Evolutionary conservation across 2,888 invertebrate species (phyloP).

Genomic region (Choreutis nemorana): DNA sequence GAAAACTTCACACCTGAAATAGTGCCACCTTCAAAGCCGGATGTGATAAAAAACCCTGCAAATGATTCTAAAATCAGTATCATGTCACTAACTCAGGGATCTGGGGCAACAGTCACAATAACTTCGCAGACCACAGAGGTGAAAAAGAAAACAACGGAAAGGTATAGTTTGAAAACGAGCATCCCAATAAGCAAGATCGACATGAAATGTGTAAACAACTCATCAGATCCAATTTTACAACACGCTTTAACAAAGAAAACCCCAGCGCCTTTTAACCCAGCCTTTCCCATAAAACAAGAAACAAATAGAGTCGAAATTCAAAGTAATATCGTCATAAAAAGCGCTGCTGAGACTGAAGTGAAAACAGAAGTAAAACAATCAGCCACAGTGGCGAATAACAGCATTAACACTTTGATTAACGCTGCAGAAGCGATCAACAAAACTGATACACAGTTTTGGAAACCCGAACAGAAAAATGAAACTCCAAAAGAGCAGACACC

Average conservation of each 20-base stretch:
- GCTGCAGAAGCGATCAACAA: conserved; percentile 45
- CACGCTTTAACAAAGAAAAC: conserved; percentile 18
- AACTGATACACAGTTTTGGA: conserved; percentile 32
- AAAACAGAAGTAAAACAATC: conserved; percentile 11
- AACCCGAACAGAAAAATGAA: conserved; percentile 29
- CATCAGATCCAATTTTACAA: conserved; percentile 26
- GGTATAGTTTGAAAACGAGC: conserved; percentile 54
- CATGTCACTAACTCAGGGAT: conserved; percentile 36
- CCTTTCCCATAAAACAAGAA: conserved; percentile 21
- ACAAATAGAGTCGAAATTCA: conserved; percentile 43
- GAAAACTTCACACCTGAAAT: conserved; percentile 45
- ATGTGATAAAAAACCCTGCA: conserved; percentile 19
- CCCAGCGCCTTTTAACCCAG: conserved; percentile 20
- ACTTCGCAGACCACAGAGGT: conserved; percentile 26
- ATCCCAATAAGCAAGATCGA: conserved; percentile 59
- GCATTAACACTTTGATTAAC: conserved; percentile 37
- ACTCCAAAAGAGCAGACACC: conserved; percentile 18
- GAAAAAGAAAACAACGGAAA: conserved; percentile 40
- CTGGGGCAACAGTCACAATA: conserved; percentile 33
- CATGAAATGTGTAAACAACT: conserved; percentile 43
- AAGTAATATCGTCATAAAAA: conserved; percentile 48
- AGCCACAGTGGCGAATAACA: conserved; percentile 16
- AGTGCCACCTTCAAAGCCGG: conserved; percentile 22
- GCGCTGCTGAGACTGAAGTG: conserved; percentile 28
- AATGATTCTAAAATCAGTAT: conserved; percentile 39